Base-by-base conservation (phyloP, 1,140 invertebrate species). In the Habropoda laboriosa region DNA sequence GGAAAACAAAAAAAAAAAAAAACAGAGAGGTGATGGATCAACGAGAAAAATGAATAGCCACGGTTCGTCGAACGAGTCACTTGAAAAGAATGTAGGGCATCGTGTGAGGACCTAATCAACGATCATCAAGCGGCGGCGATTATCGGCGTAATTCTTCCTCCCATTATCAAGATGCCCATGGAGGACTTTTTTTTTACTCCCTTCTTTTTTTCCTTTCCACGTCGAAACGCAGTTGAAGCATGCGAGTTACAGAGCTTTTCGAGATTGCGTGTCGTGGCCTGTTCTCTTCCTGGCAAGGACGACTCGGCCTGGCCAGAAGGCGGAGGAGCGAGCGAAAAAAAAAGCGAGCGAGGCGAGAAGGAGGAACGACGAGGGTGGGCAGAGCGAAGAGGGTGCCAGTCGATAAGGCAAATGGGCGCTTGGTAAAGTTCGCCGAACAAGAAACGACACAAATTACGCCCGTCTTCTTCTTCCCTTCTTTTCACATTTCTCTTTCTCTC, bases 381-480 rank as follows among this genome's bases (percentile, higher is more conserved):
- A 16, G 24, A 30, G 30, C 38, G 18, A 45, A 47, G 67, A 78
- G 67, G 60, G 80, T 80, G 84, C 80, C 78, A 90, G 84, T 89
- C 89, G 89, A 91, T 91, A 91, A 91, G 87, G 79, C 81, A 87
- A 90, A 90, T 88, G 81, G 83, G 80, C 80, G 87, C 87, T 90
- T 87, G 76, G 82, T 87, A 83, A 87, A 88, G 84, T 91, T 90
- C 83, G 81, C 81, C 82, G 85, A 90, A 90, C 87, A 66, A 86
- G 81, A 83, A 86, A 81, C 64, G 80, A 81, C 77, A 81, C 58
- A 76, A 86, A 87, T 86, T 79, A 83, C 60, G 42, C 18, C 24
- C n/a, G 7, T 40, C 21, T 77, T 55, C 45, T 79, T 60, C 30
- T 18, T 8, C 16, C 32, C 49, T 51, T 51, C 45, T 38, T 38